A percentile compares a stretch with the other conserved stretches of the same genome.
Conservation (phyloP, 2,113 vertebrate genomes). For the Sterrhoptilus dennistouni region DNA sequence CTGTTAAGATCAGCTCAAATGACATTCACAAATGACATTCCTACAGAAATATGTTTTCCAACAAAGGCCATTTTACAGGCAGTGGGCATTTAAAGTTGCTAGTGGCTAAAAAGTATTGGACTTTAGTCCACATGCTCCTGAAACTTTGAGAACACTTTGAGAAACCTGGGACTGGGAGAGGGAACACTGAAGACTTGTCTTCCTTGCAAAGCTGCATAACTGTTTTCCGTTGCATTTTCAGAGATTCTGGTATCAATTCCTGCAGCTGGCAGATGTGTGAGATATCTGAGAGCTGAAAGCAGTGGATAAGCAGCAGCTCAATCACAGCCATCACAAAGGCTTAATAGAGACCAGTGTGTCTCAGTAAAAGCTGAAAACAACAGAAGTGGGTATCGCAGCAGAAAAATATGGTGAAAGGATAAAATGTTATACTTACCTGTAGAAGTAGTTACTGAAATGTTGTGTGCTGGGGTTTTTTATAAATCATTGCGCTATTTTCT, state of each 20-base stretch:
- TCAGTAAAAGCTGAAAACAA: not conserved
- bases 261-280: not conserved
- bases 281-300: not conserved
- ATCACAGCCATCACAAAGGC: not conserved
- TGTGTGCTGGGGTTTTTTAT: not conserved
- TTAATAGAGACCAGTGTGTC: not conserved
- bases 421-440: not conserved
- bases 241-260: not conserved
- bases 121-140: not conserved
- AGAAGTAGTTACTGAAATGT: not conserved
- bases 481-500: not conserved
- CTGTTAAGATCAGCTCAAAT: not conserved
- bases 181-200: not conserved
- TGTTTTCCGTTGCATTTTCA: not conserved
- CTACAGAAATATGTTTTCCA: not conserved
- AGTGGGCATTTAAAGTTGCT: not conserved
- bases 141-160: not conserved
- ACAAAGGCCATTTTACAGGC: not conserved
- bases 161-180: not conserved
- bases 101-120: not conserved
- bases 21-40: not conserved
- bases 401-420: not conserved
- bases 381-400: not conserved
- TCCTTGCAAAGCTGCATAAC: not conserved
- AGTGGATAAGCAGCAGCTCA: not conserved